Conservation (phyloP, 2,888 invertebrate species). For the Bhutanitis thaidina region DNA sequence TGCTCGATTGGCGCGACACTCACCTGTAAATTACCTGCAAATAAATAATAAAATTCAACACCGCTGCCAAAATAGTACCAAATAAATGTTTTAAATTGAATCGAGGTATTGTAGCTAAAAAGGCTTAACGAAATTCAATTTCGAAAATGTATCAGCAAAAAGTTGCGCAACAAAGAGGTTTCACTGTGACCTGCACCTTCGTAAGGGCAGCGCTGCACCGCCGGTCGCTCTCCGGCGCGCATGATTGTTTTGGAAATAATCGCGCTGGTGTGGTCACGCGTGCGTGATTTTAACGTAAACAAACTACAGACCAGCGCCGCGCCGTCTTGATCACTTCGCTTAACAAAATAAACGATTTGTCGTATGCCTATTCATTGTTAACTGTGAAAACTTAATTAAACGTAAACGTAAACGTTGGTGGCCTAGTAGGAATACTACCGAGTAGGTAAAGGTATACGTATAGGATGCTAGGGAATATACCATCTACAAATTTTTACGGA, state of each 20-base stretch:
- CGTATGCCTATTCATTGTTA: conserved; percentile 26
- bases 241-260: conserved; percentile 62
- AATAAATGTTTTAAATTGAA: too few relatives aligned
- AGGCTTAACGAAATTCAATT: too few relatives aligned
- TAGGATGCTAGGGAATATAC: too few relatives aligned
- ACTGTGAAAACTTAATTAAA: neutral
- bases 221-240: conserved; percentile 33
- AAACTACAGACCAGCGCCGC: conserved; percentile 30
- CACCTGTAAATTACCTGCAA: too few relatives aligned
- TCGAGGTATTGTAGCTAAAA: too few relatives aligned
- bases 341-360: conserved; percentile 51
- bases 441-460: too few relatives aligned
- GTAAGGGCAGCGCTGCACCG: conserved; percentile 13
- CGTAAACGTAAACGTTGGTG: too few relatives aligned
- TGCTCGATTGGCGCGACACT: too few relatives aligned
- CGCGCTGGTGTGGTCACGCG: conserved; percentile 56
- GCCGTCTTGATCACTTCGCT: conserved; percentile 35
- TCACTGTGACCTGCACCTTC: neutral
- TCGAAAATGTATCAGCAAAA: neutral
- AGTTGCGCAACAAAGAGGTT: neutral
- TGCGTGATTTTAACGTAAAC: conserved; percentile 72
- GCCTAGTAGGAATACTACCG: too few relatives aligned
- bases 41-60: too few relatives aligned
- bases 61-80: too few relatives aligned
- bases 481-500: too few relatives aligned